phyloP scores from a whole-genome alignment of 23 tunicate species.

The Botrylloides violaceus region DNA sequence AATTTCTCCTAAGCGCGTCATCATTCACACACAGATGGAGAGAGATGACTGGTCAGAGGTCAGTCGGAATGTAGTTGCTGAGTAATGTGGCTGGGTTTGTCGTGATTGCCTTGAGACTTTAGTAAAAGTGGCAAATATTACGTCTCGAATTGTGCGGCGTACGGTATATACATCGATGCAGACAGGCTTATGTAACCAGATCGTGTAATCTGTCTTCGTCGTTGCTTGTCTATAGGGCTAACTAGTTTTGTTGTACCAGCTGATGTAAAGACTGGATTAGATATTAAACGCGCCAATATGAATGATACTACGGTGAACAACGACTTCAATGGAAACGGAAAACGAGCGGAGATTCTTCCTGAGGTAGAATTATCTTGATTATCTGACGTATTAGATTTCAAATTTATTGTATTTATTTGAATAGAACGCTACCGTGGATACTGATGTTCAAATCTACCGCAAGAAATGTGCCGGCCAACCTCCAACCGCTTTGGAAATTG shows the following conservation, averaged over 20 bases:
- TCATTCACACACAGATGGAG: too few species aligned
- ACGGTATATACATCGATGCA: not conserved
- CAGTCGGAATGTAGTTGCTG: too few species aligned
- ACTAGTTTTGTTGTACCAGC: too few species aligned
- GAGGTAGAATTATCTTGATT: not conserved
- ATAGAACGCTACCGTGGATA: not conserved
- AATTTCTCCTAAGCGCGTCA: too few species aligned
- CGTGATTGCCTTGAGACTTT: too few species aligned
- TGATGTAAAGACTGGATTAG: too few species aligned
- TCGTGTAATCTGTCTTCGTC: not conserved
- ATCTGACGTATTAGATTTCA: not conserved
- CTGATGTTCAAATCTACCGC: not conserved
- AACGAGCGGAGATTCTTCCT: not conserved
- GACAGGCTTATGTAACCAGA: not conserved
- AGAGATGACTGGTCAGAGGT: too few species aligned
- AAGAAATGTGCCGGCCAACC: slow-evolving; percentile 6
- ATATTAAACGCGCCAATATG: not conserved
- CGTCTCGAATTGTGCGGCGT: not conserved
- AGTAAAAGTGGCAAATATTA: not conserved
- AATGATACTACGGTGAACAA: not conserved
- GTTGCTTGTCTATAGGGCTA: too few species aligned
- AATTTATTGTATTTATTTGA: not conserved
- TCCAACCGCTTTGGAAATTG: slow-evolving; percentile 10
- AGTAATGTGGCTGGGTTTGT: too few species aligned
- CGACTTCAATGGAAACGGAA: not conserved